Evolutionary conservation across 1,140 invertebrate species (phyloP), one percentile per base, ranked within the genome.

Genomic region (Augochlora pura): DNA sequence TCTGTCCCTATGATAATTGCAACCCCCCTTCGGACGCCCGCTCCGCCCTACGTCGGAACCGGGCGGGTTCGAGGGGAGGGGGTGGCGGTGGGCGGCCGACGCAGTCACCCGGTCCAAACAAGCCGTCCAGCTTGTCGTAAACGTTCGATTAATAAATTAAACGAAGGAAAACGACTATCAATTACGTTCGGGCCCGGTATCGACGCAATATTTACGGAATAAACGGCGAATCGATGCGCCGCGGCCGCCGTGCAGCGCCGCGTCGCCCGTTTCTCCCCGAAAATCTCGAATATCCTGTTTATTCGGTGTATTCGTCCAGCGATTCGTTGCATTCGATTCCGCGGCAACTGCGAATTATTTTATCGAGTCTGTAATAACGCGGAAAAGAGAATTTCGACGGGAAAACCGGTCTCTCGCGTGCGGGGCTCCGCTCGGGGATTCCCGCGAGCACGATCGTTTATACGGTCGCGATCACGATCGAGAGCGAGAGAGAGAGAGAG

Each of bases 61-160:
- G 27, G 21, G 14, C 2, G 42, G 42, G 42, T 32, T 0, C 42
- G 42, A 12, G 10, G 42, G 42, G 42, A 46, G 42, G 42, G 14
- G 12, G n/a, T n/a, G n/a, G n/a, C n/a, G n/a, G n/a, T n/a, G 10
- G 42, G 42, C 42, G 42, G 42, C 42, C 10, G 42, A 46, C 42
- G 25, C 23, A 39, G 60, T 46, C 60, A 32, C 54, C 54, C 21
- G 54, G n/a, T n/a, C 54, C 54, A n/a, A 57, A 57, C 54, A 57
- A 57, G 60, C 42, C 27, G 67, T 46, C 57, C 38, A 23, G 32
- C 42, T 78, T 32, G 59, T 64, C 57, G 76, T 78, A 78, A 78
- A 78, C 71, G 63, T 78, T 78, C 76, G 76, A 78, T 78, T 78
- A 78, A 78, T 78, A 78, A 78, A 78, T 78, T 72, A 72, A 78